phyloP scores from a whole-genome alignment of 2,113 vertebrate species.

The Stegastes partitus region DNA sequence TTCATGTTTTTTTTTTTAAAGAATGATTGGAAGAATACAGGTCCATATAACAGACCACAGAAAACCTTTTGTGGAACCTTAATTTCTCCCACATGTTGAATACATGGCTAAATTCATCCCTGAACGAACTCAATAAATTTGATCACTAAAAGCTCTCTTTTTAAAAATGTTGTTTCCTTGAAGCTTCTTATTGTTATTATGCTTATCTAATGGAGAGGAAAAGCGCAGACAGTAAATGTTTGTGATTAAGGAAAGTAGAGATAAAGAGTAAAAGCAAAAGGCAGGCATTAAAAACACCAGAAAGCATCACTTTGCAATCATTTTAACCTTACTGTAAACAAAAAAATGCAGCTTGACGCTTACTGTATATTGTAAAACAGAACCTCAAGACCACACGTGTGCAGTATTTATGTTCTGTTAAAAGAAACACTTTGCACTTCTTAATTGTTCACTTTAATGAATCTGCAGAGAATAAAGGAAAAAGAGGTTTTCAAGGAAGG shows the following conservation, averaged over 20 bases:
- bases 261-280: slow-evolving; percentile 18
- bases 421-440: slow-evolving; percentile 21
- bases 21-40: slow-evolving; percentile 35
- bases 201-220: slow-evolving; percentile 19
- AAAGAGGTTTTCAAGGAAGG: slow-evolving; percentile 19
- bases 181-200: slow-evolving; percentile 43
- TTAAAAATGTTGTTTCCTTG: slow-evolving; percentile 42
- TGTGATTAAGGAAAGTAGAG: slow-evolving; percentile 25
- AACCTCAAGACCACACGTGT: slow-evolving; percentile 11
- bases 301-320: slow-evolving; percentile 37
- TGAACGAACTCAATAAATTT: slow-evolving; percentile 32
- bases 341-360: slow-evolving; percentile 14
- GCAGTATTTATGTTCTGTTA: slow-evolving; percentile 16
- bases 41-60: slow-evolving; percentile 27
- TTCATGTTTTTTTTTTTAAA: slow-evolving; percentile 48
- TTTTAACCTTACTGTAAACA: slow-evolving; percentile 31
- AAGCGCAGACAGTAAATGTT: slow-evolving; percentile 20
- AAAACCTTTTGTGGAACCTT: slow-evolving; percentile 22
- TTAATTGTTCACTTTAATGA: slow-evolving; percentile 58
- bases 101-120: slow-evolving; percentile 17
- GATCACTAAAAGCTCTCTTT: slow-evolving; percentile 40
- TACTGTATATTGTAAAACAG: slow-evolving; percentile 4
- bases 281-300: not conserved
- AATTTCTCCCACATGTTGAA: slow-evolving; percentile 22
- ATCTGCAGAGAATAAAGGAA: slow-evolving; percentile 39